phyloP scores from a whole-genome alignment of 2,113 vertebrate species.

The Oceanodroma tethys region DNA sequence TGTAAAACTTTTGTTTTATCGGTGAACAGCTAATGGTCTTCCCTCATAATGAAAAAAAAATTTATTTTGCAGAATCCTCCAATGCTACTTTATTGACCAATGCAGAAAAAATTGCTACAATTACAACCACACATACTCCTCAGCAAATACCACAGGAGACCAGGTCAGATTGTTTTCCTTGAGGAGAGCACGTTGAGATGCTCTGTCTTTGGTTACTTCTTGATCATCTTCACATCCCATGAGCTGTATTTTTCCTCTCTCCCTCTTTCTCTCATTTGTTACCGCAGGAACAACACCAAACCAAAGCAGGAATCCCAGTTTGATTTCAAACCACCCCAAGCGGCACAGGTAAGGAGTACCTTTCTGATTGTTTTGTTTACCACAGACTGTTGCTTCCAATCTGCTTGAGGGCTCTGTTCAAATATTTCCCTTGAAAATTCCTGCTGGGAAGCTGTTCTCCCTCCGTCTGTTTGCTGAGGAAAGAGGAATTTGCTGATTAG shows the following conservation, averaged over 20 bases:
- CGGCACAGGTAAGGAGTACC: conserved; percentile 73
- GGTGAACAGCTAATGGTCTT: background rate
- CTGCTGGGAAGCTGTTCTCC: background rate
- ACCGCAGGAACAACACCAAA: conserved; percentile 90
- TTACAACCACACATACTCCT: conserved; percentile 94
- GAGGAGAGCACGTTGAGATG: background rate
- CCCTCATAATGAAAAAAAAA: background rate
- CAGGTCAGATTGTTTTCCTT: conserved; percentile 79
- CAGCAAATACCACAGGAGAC: conserved; percentile 89
- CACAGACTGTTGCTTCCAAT: background rate
- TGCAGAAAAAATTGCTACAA: conserved; percentile 99
- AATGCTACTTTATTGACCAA: conserved; percentile 97
- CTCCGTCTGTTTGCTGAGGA: background rate
- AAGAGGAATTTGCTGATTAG: conserved; percentile 32
- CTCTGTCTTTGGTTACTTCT: background rate
- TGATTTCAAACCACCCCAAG: conserved; percentile 87
- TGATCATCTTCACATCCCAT: background rate
- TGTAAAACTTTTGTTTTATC: background rate
- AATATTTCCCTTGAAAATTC: conserved; percentile 27
- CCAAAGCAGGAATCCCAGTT: conserved; percentile 94
- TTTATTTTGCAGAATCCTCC: conserved; percentile 87
- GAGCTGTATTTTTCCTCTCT: conserved; percentile 29
- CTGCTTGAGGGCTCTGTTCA: conserved; percentile 1
- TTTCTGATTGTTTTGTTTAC: background rate
- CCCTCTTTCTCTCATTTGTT: conserved; percentile 18